Conservation (phyloP, 2,113 vertebrate species). For the Ciconia stormi region DNA sequence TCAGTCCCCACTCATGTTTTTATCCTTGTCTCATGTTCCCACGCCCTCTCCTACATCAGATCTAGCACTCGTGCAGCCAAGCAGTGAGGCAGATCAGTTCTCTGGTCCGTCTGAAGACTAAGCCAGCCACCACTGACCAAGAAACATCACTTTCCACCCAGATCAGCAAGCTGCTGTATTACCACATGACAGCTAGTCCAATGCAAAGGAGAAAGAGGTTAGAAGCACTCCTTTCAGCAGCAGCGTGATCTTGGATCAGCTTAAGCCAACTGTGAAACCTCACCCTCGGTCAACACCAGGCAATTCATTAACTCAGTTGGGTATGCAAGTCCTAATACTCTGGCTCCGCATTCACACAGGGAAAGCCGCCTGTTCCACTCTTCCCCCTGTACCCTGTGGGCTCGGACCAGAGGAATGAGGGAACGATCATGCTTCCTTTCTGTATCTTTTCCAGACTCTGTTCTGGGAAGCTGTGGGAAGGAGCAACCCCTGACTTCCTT, state of each 20-base stretch:
- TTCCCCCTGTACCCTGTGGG: background rate
- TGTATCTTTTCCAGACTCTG: background rate
- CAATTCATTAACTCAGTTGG: conserved; percentile 46
- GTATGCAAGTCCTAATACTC: background rate
- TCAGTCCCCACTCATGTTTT: conserved; percentile 39
- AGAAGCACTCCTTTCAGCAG: conserved; percentile 3
- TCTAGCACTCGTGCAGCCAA: background rate
- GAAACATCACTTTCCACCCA: background rate
- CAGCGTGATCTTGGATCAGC: background rate
- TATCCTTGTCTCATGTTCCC: background rate
- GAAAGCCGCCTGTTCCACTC: background rate
- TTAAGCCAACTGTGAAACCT: conserved; percentile 39
- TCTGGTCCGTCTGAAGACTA: background rate
- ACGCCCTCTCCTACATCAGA: background rate
- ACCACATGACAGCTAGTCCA: background rate
- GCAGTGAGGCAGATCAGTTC: background rate
- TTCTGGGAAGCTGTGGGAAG: background rate
- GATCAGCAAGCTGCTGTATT: conserved; percentile 5
- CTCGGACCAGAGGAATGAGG: background rate
- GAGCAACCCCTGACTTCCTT: background rate
- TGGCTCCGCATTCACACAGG: background rate
- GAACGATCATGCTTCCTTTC: background rate
- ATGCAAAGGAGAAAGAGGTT: background rate
- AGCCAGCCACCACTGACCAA: background rate
- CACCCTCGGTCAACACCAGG: conserved; percentile 33